Percentiles rank a stretch among this genome's conserved stretches.
phyloP scores from a whole-genome alignment of 2,888 invertebrate genomes.

The Parnassius orleans region DNA sequence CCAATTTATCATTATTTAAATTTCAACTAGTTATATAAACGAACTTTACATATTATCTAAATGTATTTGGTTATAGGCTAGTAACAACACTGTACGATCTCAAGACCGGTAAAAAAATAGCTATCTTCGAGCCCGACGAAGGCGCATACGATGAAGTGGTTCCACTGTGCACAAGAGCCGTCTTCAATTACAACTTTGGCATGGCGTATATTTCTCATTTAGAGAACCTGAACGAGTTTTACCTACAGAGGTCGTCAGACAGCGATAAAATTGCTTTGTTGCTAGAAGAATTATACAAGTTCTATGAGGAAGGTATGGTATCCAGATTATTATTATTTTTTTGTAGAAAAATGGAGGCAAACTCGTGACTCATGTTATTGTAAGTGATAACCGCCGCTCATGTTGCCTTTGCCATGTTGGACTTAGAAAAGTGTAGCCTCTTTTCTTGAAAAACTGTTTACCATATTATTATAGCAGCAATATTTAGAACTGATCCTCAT shows the following conservation, averaged over 20 bases:
- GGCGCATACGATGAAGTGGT: slow-evolving; percentile 74
- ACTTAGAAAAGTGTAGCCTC: too few relatives aligned
- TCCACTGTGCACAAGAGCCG: slow-evolving; percentile 82
- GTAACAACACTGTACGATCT: slow-evolving; percentile 83
- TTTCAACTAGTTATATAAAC: too few relatives aligned
- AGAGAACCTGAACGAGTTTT: slow-evolving; percentile 81
- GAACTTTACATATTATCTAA: not conserved
- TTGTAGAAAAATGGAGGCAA: too few relatives aligned
- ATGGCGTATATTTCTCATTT: slow-evolving; percentile 81
- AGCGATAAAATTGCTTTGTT: slow-evolving; percentile 71
- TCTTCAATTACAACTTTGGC: slow-evolving; percentile 81
- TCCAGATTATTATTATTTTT: too few relatives aligned
- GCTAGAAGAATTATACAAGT: slow-evolving; percentile 81
- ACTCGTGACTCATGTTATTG: too few relatives aligned
- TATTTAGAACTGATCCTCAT: too few relatives aligned
- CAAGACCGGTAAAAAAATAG: slow-evolving; percentile 67
- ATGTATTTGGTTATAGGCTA: slow-evolving; percentile 73
- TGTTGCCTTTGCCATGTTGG: too few relatives aligned
- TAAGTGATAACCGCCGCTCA: too few relatives aligned
- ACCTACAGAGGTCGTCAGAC: slow-evolving; percentile 80
- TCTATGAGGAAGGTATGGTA: slow-evolving; percentile 68
- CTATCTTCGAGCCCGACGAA: slow-evolving; percentile 76
- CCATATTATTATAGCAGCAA: too few relatives aligned
- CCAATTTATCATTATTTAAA: too few relatives aligned
- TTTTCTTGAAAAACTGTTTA: too few relatives aligned